Conservation (phyloP, 2,113 vertebrate species). For the Acanthisitta chloris region DNA sequence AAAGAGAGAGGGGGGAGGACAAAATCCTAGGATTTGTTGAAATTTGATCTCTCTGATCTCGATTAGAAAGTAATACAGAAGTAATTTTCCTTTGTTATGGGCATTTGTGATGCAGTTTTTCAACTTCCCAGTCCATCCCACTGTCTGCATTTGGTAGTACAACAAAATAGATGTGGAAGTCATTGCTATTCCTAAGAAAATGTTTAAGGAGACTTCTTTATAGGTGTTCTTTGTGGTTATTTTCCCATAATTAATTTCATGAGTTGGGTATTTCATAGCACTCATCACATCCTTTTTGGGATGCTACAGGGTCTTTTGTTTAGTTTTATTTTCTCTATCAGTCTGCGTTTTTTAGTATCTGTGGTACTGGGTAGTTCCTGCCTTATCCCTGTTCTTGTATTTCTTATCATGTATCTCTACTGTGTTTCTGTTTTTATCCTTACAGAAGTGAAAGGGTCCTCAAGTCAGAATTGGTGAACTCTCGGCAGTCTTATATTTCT, state of each 20-base stretch:
- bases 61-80: not conserved
- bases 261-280: not conserved
- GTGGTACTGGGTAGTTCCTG: not conserved
- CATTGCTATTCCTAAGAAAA: not conserved
- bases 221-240: not conserved
- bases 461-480: not conserved
- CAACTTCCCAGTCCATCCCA: not conserved
- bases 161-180: not conserved
- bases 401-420: not conserved
- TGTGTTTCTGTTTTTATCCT: constrained; percentile 11
- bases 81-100: not conserved
- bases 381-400: not conserved
- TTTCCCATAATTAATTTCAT: not conserved
- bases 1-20: not conserved
- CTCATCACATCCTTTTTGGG: not conserved
- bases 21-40: not conserved
- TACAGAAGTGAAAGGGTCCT: not conserved
- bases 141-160: not conserved
- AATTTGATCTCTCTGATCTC: not conserved
- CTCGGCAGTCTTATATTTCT: not conserved
- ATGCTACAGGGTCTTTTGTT: not conserved
- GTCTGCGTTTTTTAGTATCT: not conserved
- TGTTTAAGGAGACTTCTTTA: not conserved
- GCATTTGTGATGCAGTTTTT: not conserved
- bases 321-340: not conserved